These are phyloP conservation scores for Drosophila sechellia DNA, from an alignment of 1,140 invertebrate genomes.

Conservation along the genomic window DNA sequence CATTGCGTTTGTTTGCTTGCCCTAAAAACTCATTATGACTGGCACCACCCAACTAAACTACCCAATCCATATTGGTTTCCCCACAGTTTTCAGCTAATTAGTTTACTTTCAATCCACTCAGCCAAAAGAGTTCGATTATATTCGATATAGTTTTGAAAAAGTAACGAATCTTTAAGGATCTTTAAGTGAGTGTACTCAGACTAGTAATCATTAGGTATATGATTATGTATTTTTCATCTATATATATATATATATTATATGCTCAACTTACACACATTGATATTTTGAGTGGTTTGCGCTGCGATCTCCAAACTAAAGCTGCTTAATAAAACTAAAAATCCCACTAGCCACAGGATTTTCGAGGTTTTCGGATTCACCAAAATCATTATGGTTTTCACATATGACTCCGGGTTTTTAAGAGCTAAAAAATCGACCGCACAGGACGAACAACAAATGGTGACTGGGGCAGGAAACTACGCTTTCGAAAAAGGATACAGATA, in stretches of 20 bases:
- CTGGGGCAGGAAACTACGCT: slow-evolving; percentile 38
- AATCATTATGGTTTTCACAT: slow-evolving; percentile 43
- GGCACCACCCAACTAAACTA: neutral
- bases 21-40: slow-evolving; percentile 8
- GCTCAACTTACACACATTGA: slow-evolving; percentile 81
- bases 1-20: slow-evolving; percentile 21
- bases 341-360: slow-evolving; percentile 45
- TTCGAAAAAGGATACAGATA: slow-evolving; percentile 12
- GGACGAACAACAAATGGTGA: slow-evolving; percentile 51
- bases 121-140: neutral
- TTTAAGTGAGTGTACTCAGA: too few relatives aligned
- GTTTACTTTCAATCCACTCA: slow-evolving; percentile 50
- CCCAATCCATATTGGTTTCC: slow-evolving; percentile 5
- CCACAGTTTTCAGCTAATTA: slow-evolving; percentile 47
- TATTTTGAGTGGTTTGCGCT: slow-evolving; percentile 78
- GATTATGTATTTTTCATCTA: too few relatives aligned
- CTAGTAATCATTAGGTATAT: too few relatives aligned
- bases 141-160: too few relatives aligned
- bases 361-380: slow-evolving; percentile 16
- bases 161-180: too few relatives aligned
- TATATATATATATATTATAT: neutral
- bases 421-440: slow-evolving; percentile 39
- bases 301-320: slow-evolving; percentile 24
- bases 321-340: slow-evolving; percentile 28
- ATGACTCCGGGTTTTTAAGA: neutral